Evolutionary conservation across 2,888 invertebrate species (phyloP).

Genomic region (Suillia variegata): DNA sequence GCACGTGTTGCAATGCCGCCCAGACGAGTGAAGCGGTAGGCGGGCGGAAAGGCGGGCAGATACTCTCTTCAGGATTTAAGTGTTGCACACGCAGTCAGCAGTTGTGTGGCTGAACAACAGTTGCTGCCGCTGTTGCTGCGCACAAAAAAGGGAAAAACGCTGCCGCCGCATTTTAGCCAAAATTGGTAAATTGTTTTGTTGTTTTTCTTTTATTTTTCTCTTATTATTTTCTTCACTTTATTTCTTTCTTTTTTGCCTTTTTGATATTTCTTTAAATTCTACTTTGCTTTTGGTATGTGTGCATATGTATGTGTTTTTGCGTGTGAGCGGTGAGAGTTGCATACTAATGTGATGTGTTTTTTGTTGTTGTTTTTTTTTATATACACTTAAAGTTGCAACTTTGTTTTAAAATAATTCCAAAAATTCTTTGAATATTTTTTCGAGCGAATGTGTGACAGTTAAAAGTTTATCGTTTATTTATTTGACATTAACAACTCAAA

Average conservation of each 20-base stretch:
- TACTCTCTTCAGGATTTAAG: background rate
- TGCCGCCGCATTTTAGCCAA: slow-evolving; percentile 47
- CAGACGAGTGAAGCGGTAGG: slow-evolving; percentile 33
- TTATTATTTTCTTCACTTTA: slow-evolving; percentile 41
- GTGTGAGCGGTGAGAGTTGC: slow-evolving; percentile 52
- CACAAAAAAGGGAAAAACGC: background rate
- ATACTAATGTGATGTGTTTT: slow-evolving; percentile 46
- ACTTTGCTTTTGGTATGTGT: slow-evolving; percentile 24
- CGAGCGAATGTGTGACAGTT: no score
- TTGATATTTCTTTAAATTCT: slow-evolving; percentile 1
- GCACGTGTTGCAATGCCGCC: slow-evolving; percentile 58
- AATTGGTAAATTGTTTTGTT: slow-evolving; percentile 58
- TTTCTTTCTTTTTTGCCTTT: slow-evolving; percentile 30
- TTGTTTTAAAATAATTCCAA: no score
- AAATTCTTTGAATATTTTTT: no score
- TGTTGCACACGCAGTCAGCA: slow-evolving; percentile 26
- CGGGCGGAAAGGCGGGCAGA: slow-evolving; percentile 34
- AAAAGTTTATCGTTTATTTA: no score
- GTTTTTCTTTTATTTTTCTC: slow-evolving; percentile 19
- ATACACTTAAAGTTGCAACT: no score
- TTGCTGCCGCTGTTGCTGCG: slow-evolving; percentile 17
- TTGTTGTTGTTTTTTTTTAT: no score
- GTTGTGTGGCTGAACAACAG: slow-evolving; percentile 14
- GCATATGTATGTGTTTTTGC: no score
- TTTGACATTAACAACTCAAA: no score